Evolutionary conservation across 2,888 invertebrate genomes (phyloP), one percentile per base, ranked within the genome.

Genomic region (Cinara cedri): DNA sequence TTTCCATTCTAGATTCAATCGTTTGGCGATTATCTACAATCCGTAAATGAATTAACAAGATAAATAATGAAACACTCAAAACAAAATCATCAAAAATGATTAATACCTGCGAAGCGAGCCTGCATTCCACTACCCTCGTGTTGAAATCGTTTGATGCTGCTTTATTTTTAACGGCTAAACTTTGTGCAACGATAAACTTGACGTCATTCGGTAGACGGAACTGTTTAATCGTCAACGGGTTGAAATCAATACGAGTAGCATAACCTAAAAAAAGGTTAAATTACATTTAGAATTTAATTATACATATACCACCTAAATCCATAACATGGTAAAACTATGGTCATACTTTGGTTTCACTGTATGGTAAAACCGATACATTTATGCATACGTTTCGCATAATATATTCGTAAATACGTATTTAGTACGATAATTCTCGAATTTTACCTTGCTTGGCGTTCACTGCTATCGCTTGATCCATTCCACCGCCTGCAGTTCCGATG

Each of bases 401-500:
- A n/a, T n/a, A n/a, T n/a, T n/a, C n/a, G n/a, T 24, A 57, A 24
- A 21, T 21, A 3, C 14, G 14, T 34, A 21, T 14, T 24, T 1
- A 21, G 3, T 24, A 14, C 14, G 16, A 16, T 57, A 57, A 24
- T 11, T 14, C 16, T 4, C 4, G 13, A 10, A 16, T 62, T n/a
- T 10, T 55, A 90, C 90, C 92, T 85, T 90, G 88, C 84, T 90
- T 90, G 3, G 94, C 98, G 60, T 98, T 89, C 86, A 97, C 95
- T 72, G 96, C 96, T 84, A 98, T 97, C 0, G 99, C 98, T 87
- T 99, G 99, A 87, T 99, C 99, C 99, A 99, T 99, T 82, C 99
- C 99, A 57, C 99, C 99, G 34, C 99, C 98, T 86, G 96, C 93
- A 1, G 98, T 98, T 26, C 99, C 99, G 83, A 99, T 97, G 84